Evolutionary conservation across 2,888 invertebrate species (phyloP).

Genomic region (Cephus spinipes): DNA sequence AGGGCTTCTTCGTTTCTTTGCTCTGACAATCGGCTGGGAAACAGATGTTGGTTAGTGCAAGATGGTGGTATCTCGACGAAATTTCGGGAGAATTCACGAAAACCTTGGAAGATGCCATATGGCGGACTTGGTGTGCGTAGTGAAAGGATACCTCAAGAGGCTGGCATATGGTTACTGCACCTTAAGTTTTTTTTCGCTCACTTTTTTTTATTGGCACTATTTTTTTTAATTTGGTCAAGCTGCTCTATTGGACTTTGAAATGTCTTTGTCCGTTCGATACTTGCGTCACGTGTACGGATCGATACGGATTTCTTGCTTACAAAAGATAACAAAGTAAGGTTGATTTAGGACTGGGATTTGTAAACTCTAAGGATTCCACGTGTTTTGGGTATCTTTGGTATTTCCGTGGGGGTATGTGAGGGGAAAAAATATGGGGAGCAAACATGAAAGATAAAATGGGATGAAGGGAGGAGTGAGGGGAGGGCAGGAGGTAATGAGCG

Average conservation of each 20-base stretch:
- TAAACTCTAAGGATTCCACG: not conserved
- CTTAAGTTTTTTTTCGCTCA: not conserved
- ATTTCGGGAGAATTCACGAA: conserved; percentile 30
- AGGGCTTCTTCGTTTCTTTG: not conserved
- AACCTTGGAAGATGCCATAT: conserved; percentile 41
- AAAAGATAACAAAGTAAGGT: not conserved
- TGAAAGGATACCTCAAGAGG: conserved; percentile 30
- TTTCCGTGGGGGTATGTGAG: not conserved
- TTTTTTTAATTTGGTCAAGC: not conserved
- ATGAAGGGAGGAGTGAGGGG: not conserved
- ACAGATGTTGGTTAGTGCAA: conserved; percentile 48
- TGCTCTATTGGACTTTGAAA: not conserved
- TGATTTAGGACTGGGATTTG: not conserved
- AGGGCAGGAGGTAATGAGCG: not conserved
- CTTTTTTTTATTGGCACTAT: not conserved
- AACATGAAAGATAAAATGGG: not conserved
- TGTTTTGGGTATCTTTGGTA: not conserved
- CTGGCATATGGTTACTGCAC: conserved; percentile 31
- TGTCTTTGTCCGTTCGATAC: not conserved
- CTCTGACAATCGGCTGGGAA: conserved; percentile 22
- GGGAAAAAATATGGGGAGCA: not conserved
- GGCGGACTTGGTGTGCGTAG: conserved; percentile 39
- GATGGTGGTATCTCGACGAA: conserved; percentile 33
- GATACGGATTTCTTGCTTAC: not conserved
- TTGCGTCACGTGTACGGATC: not conserved